Evolutionary conservation across 2,888 invertebrate species (phyloP).

Genomic region (Psylliodes chrysocephalus): DNA sequence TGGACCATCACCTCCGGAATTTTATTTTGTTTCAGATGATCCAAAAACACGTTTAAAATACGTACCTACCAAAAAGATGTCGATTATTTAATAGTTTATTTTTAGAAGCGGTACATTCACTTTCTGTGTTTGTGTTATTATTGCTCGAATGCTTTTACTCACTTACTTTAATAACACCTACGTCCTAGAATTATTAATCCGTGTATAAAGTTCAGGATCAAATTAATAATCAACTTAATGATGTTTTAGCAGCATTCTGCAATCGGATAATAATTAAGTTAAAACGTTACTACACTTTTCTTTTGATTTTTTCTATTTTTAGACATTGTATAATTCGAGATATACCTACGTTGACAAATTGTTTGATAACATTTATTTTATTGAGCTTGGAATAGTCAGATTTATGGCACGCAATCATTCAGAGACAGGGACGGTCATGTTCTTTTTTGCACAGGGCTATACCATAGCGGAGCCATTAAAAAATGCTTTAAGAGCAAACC

Average conservation of each 20-base stretch:
- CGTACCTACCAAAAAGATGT: background rate
- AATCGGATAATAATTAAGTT: background rate
- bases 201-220: background rate
- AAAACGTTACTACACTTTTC: background rate
- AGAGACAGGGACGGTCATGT: too few species aligned
- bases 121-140: background rate
- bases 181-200: background rate
- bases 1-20: too few species aligned
- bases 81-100: slow-evolving; percentile 23
- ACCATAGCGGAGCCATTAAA: too few species aligned
- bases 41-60: too few species aligned
- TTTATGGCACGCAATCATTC: too few species aligned
- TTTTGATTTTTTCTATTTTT: slow-evolving; percentile 2
- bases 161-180: too few species aligned
- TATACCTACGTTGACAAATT: background rate
- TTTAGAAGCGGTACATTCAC: slow-evolving; percentile 19
- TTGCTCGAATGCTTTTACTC: too few species aligned
- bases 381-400: too few species aligned
- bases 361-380: background rate
- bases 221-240: background rate
- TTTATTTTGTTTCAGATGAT: too few species aligned
- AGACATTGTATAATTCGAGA: slow-evolving; percentile 6
- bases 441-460: too few species aligned
- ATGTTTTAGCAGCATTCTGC: too few species aligned
- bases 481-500: too few species aligned